These are phyloP conservation scores for Limenitis camilla DNA, from an alignment of 2,888 invertebrate genomes.

Conservation along the genomic window DNA sequence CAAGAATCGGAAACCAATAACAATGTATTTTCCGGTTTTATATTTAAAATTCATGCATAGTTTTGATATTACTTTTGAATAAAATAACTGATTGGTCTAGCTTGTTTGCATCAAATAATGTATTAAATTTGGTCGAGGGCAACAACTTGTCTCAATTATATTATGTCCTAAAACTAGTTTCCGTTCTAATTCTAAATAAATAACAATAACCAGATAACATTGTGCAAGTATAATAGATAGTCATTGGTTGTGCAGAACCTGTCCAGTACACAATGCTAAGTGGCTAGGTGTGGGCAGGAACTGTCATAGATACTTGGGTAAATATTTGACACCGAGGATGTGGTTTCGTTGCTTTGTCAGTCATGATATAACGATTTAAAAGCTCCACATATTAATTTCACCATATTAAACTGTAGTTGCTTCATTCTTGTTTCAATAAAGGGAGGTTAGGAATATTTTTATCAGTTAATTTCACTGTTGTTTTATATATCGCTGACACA, in stretches of 20 bases:
- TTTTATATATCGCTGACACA: no score
- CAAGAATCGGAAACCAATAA: neutral
- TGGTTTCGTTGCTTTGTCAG: slow-evolving; percentile 27
- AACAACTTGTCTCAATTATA: no score
- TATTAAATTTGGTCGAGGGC: no score
- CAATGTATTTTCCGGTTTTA: neutral
- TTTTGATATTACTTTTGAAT: no score
- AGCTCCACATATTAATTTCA: neutral
- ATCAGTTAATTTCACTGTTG: no score
- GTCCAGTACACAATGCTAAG: slow-evolving; percentile 12
- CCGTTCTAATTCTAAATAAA: slow-evolving; percentile 3
- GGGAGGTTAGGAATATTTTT: no score
- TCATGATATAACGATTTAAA: neutral
- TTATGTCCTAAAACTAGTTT: neutral
- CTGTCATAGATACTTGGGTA: slow-evolving; percentile 29
- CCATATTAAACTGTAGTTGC: no score
- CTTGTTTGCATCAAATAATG: no score
- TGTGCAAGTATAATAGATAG: slow-evolving; percentile 5
- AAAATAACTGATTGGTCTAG: no score
- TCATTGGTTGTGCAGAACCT: slow-evolving; percentile 14
- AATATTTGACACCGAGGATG: slow-evolving; percentile 39
- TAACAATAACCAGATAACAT: slow-evolving; percentile 7
- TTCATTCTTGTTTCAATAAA: no score
- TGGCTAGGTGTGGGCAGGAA: slow-evolving; percentile 15
- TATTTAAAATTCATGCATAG: no score